Percentiles rank a stretch among this genome's conserved stretches.
phyloP scores from a whole-genome alignment of 92 coral and sea anemone species.

The Diadumene lineata region DNA sequence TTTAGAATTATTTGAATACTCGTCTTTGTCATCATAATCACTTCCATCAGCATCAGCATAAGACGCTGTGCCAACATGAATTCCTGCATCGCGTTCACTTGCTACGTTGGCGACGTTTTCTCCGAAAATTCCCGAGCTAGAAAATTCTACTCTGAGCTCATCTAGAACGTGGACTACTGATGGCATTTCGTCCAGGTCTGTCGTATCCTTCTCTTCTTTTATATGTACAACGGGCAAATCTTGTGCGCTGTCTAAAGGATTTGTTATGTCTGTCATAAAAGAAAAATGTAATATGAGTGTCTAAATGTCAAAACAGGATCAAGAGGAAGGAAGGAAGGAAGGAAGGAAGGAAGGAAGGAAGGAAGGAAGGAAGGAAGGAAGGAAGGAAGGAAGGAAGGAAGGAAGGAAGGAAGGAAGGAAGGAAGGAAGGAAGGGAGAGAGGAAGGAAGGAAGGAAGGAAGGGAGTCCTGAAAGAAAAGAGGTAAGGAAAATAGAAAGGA shows the following conservation, averaged over 20 bases:
- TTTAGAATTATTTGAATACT: not conserved
- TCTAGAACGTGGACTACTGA: not conserved
- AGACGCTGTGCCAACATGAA: too few species aligned
- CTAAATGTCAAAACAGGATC: not conserved
- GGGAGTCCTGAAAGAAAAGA: too few species aligned
- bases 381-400: not conserved
- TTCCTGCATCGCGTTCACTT: not conserved
- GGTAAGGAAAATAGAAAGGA: too few species aligned
- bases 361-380: not conserved
- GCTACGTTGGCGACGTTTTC: not conserved
- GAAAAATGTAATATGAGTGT: not conserved
- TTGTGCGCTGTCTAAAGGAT: not conserved
- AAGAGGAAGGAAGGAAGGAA: slow-evolving; percentile 1
- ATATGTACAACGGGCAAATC: not conserved
- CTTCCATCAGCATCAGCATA: not conserved
- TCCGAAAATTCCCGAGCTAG: not conserved
- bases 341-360: not conserved
- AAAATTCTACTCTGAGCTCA: not conserved
- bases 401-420: slow-evolving; percentile 3
- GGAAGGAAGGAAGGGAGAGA: not conserved
- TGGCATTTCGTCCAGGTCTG: not conserved
- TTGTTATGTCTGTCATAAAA: not conserved
- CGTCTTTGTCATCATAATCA: not conserved
- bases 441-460: slow-evolving; percentile 1
- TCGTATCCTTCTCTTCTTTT: not conserved